Conservation (phyloP, 2,797 vertebrate genomes). For the Octomys mimax region DNA sequence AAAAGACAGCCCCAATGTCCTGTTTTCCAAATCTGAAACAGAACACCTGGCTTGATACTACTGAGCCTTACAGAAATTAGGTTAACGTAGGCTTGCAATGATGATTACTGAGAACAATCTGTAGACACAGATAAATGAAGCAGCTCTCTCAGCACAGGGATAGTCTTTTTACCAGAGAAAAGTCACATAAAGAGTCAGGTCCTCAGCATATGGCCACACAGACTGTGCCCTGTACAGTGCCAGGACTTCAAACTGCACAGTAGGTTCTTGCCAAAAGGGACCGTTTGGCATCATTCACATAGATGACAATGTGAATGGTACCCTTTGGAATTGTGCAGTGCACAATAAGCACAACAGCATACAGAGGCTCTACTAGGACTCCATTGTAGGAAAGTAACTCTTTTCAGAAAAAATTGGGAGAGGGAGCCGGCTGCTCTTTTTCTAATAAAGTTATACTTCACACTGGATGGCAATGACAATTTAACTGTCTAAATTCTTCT, state of each 20-base stretch:
- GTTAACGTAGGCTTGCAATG: not conserved
- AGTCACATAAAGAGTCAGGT: not conserved
- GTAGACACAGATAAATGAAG: not conserved
- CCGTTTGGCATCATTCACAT: not conserved
- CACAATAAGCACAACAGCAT: not conserved
- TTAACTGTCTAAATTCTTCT: not conserved
- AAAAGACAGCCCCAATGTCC: slow-evolving; percentile 12
- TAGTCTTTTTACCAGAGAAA: not conserved
- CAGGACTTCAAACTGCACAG: not conserved
- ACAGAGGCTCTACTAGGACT: not conserved
- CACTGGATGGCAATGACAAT: not conserved
- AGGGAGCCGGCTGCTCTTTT: not conserved
- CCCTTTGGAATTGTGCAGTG: not conserved
- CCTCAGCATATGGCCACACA: not conserved
- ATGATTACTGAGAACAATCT: not conserved
- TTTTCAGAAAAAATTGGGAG: not conserved
- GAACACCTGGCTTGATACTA: slow-evolving; percentile 41
- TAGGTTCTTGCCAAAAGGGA: not conserved
- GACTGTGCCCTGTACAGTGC: not conserved
- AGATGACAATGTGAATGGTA: not conserved
- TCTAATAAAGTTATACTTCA: not conserved
- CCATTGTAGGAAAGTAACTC: not conserved
- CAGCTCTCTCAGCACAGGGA: not conserved
- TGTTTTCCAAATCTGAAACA: slow-evolving; percentile 63
- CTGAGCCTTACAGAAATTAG: slow-evolving; percentile 43